Percentiles rank a stretch among this genome's conserved stretches.
Conservation (phyloP, 2,113 vertebrate species). For the Sceloporus undulatus region DNA sequence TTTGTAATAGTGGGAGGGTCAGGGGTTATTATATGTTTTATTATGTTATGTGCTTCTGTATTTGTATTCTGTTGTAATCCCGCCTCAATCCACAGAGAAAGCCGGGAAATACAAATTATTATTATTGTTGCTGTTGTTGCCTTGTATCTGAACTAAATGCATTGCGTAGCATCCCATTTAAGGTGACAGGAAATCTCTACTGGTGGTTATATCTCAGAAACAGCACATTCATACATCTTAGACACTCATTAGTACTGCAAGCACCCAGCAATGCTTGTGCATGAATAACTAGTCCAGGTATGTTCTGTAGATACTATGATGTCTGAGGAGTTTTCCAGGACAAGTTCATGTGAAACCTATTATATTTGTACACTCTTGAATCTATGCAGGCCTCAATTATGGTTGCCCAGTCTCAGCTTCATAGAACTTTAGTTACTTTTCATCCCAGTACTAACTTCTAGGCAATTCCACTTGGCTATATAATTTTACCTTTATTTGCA, state of each 20-base stretch:
- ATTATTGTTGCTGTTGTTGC: too few species aligned
- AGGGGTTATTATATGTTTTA: too few species aligned
- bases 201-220: neutral
- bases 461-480: neutral
- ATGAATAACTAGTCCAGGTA: neutral
- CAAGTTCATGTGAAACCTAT: neutral
- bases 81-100: too few species aligned
- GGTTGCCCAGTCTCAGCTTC: neutral
- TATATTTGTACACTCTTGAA: neutral
- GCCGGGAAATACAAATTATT: too few species aligned
- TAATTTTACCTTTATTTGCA: conserved; percentile 15
- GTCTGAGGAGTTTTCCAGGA: neutral
- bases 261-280: neutral
- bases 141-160: neutral
- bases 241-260: neutral
- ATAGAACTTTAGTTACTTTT: neutral
- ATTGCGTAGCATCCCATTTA: neutral
- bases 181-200: neutral
- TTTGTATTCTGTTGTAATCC: too few species aligned
- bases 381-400: neutral
- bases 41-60: too few species aligned
- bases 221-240: neutral
- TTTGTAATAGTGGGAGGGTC: too few species aligned
- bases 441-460: neutral
- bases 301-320: neutral